Percentiles rank a stretch among this genome's conserved stretches.
These are phyloP conservation scores for Polydrusus tereticollis DNA, from an alignment of 2,888 invertebrate species.

Conservation along the genomic window DNA sequence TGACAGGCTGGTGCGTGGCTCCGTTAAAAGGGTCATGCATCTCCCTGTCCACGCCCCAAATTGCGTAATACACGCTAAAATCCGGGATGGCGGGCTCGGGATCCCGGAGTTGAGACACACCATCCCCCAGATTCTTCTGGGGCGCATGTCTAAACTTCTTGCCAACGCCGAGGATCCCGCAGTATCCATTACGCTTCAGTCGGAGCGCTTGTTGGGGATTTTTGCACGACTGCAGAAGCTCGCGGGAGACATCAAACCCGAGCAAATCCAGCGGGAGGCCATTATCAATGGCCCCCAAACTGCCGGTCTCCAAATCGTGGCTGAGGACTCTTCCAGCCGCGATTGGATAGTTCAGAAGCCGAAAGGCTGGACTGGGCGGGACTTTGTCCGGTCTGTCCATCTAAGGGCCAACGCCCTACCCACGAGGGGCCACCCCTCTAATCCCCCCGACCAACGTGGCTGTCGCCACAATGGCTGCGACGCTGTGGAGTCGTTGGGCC, in stretches of 20 bases:
- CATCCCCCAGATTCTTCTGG: slow-evolving; percentile 43
- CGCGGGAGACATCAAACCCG: slow-evolving; percentile 28
- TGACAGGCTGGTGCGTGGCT: slow-evolving; percentile 33
- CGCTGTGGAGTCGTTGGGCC: slow-evolving; percentile 50
- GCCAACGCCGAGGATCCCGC: no score
- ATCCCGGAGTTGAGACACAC: slow-evolving; percentile 47
- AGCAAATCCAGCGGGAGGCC: slow-evolving; percentile 22
- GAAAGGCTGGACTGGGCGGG: slow-evolving; percentile 52
- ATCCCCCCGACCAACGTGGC: slow-evolving; percentile 42
- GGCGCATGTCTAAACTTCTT: slow-evolving; percentile 33
- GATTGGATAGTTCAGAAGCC: slow-evolving; percentile 41
- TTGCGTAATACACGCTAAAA: slow-evolving; percentile 55
- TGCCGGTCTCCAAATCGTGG: slow-evolving; percentile 29
- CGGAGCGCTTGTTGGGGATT: not conserved
- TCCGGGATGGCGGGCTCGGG: slow-evolving; percentile 56
- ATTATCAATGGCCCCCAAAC: slow-evolving; percentile 27
- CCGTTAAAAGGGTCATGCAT: slow-evolving; percentile 64
- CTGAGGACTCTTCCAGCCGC: slow-evolving; percentile 38
- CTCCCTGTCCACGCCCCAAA: slow-evolving; percentile 65
- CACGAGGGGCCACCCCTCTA: slow-evolving; percentile 51
- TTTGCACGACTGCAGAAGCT: slow-evolving; percentile 16
- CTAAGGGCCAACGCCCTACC: slow-evolving; percentile 52
- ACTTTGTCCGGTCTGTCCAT: slow-evolving; percentile 52
- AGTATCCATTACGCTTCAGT: slow-evolving; percentile 23
- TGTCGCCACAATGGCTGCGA: slow-evolving; percentile 52